These are phyloP conservation scores for Chiroxiphia lanceolata DNA, from an alignment of 2,797 vertebrate species.

Conservation along the genomic window DNA sequence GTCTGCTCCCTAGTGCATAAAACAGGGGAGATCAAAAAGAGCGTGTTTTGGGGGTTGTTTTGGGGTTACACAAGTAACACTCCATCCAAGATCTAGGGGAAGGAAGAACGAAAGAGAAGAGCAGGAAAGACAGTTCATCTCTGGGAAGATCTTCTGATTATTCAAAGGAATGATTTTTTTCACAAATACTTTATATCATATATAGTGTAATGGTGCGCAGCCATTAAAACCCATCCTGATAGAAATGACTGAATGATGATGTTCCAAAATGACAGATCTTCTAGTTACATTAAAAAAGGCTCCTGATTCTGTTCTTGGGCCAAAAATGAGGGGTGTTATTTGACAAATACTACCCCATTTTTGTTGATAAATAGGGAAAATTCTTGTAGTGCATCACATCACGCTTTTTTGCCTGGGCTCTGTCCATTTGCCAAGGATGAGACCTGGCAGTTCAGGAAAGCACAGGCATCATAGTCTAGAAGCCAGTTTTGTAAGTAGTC, in stretches of 20 bases:
- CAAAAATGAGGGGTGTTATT: neutral
- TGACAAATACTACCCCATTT: neutral
- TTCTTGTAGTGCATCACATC: fast-evolving
- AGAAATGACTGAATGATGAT: neutral
- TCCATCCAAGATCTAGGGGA: neutral
- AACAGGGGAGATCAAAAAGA: neutral
- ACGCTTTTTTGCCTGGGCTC: neutral
- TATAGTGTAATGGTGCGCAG: neutral
- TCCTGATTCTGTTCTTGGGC: neutral
- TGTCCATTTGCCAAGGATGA: neutral
- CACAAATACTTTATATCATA: neutral
- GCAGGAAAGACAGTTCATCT: neutral
- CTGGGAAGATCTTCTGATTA: neutral
- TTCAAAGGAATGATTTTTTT: neutral
- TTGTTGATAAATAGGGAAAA: neutral
- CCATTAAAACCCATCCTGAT: neutral
- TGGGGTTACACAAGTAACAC: neutral
- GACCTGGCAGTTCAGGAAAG: neutral
- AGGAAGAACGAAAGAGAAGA: conserved; percentile 4
- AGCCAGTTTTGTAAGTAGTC: neutral
- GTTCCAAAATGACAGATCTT: neutral
- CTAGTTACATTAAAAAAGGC: neutral
- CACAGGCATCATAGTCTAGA: neutral
- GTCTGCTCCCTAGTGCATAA: neutral
- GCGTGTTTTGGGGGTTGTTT: neutral